Evolutionary conservation across 2,888 invertebrate species (phyloP), one percentile per base, ranked within the genome.

Genomic region (Thelaira solivaga): DNA sequence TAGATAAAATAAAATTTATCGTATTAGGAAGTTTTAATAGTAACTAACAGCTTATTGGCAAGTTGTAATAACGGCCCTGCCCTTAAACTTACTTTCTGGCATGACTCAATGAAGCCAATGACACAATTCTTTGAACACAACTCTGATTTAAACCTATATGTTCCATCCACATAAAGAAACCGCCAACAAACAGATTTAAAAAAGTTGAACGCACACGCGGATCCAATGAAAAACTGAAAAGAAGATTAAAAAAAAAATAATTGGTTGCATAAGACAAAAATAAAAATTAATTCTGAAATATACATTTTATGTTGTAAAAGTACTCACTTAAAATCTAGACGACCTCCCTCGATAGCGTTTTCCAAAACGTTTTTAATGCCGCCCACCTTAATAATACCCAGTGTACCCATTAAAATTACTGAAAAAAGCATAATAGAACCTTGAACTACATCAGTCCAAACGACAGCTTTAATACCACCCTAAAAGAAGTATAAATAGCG

Each of bases 61-160:
- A n/a, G n/a, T n/a, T n/a, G n/a, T n/a, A n/a, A n/a, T n/a, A n/a
- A n/a, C n/a, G n/a, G n/a, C 1, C 13, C 3, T 10, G n/a, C n/a
- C n/a, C n/a, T n/a, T n/a, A n/a, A n/a, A 69, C 72, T 61, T 81
- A 88, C 93, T 87, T 88, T 88, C 91, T 91, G 22, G 93, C 93
- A 81, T 91, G 90, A 71, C 85, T 89, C 29, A 91, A 87, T 0
- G 90, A 90, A 1, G 92, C 91, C 69, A 94, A 88, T 0, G 93
- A 91, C 24, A 93, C 90, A 80, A 93, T 92, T 72, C 94, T 90
- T 84, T 94, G 94, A 0, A 94, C 93, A 90, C 93, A 93, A 55
- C 93, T 92, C 87, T 94, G 94, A 88, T 93, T 93, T 16, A 93
- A 91, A 5, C 93, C 91, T 83, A 93, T 92, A 81, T 93, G 92